A percentile compares a stretch with the other conserved stretches of the same genome.
Conservation (phyloP, 2,888 invertebrate genomes). For the Stenurella melanura region DNA sequence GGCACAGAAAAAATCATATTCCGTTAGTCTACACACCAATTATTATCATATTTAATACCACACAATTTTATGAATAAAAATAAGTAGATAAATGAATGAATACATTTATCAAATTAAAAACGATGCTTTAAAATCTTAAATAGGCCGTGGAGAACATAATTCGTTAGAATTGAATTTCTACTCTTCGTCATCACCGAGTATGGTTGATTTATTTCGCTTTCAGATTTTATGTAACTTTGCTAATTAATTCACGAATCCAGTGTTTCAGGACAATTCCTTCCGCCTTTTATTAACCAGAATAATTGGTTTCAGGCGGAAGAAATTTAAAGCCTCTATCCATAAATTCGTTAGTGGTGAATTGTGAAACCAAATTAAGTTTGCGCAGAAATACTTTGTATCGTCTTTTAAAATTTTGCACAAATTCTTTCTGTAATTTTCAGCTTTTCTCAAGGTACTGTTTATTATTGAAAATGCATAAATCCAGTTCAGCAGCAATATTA, state of each 20-base stretch:
- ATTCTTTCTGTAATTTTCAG: too few relatives aligned
- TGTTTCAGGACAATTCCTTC: slow-evolving; percentile 18
- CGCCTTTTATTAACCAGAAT: slow-evolving; percentile 16
- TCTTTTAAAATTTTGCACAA: background rate
- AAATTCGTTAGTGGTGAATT: background rate
- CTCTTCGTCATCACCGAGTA: background rate
- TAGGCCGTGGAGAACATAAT: background rate
- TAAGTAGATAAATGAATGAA: background rate
- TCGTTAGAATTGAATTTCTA: background rate
- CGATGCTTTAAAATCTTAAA: background rate
- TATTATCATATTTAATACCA: too few relatives aligned
- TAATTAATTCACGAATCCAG: slow-evolving; percentile 11
- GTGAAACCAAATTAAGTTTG: background rate
- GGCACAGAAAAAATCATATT: too few relatives aligned
- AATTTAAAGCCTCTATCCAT: background rate
- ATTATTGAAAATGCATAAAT: too few relatives aligned
- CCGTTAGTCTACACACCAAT: too few relatives aligned
- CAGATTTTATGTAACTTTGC: slow-evolving; percentile 10
- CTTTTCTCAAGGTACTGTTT: too few relatives aligned
- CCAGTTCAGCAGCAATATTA: too few relatives aligned
- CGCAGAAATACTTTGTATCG: background rate
- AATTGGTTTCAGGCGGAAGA: slow-evolving; percentile 4
- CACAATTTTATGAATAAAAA: background rate
- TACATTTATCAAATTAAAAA: background rate
- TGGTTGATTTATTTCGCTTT: slow-evolving; percentile 3